These are phyloP conservation scores for Okamejei kenojei DNA, from an alignment of 2,797 vertebrate species.

Conservation along the genomic window DNA sequence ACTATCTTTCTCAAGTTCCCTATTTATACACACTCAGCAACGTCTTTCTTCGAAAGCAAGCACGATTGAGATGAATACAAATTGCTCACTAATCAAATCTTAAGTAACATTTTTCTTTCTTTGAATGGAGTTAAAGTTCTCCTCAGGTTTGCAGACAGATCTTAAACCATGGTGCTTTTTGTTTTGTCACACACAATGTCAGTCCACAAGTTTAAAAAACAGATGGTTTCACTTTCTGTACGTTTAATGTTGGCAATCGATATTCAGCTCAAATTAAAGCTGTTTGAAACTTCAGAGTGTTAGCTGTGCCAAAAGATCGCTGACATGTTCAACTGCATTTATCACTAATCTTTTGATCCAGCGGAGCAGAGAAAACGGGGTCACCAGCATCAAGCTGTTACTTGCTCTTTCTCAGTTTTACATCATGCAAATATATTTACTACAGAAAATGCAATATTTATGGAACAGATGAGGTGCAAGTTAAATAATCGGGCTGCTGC, in stretches of 20 bases:
- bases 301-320: constrained; percentile 37
- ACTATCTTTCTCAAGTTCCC: background rate
- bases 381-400: constrained; percentile 36
- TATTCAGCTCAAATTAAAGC: constrained; percentile 37
- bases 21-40: background rate
- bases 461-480: constrained; percentile 36
- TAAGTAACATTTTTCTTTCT: constrained; percentile 4
- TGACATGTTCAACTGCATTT: constrained; percentile 37
- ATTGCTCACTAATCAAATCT: constrained; percentile 33
- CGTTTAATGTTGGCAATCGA: constrained; percentile 36
- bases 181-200: constrained; percentile 20
- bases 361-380: constrained; percentile 33
- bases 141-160: background rate
- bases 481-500: constrained; percentile 32
- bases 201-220: constrained; percentile 36
- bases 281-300: constrained; percentile 38
- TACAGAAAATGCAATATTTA: constrained; percentile 39
- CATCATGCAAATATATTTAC: constrained; percentile 37
- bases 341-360: constrained; percentile 37
- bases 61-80: constrained; percentile 3
- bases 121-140: background rate
- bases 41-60: background rate
- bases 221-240: constrained; percentile 33
- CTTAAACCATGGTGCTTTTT: constrained; percentile 4
- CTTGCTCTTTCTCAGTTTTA: constrained; percentile 35